phyloP scores from a whole-genome alignment of 2,113 vertebrate species.

The Anas platyrhynchos region DNA sequence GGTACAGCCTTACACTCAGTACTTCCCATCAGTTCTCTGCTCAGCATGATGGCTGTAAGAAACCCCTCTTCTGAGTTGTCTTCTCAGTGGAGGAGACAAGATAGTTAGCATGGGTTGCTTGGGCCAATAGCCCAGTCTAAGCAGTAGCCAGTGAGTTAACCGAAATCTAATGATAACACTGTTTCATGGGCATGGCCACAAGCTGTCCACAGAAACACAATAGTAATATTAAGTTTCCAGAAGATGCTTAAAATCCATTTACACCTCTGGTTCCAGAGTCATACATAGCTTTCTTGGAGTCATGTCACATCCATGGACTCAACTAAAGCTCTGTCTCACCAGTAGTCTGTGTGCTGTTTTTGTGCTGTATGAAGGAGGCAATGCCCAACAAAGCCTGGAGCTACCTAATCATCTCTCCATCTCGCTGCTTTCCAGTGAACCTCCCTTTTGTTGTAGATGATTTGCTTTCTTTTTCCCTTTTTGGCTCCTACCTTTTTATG shows the following conservation, averaged over 20 bases:
- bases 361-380: background rate
- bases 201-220: background rate
- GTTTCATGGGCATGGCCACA: background rate
- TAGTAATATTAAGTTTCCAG: background rate
- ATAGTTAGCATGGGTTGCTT: background rate
- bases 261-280: background rate
- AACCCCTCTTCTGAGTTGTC: background rate
- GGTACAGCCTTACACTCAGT: background rate
- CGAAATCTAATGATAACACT: background rate
- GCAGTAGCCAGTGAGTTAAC: background rate
- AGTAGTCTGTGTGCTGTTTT: no score
- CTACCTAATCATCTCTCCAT: background rate
- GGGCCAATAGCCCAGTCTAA: background rate
- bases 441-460: background rate
- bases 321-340: background rate
- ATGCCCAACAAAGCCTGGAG: background rate
- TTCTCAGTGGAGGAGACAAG: background rate
- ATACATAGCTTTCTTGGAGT: background rate
- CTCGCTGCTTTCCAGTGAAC: background rate
- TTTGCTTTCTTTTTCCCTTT: background rate
- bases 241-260: background rate
- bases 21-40: background rate
- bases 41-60: fast-evolving
- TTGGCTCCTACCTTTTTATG: background rate
- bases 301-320: background rate